Evolutionary conservation across 1,140 invertebrate genomes (phyloP).

Genomic region (Calosoma granatense): DNA sequence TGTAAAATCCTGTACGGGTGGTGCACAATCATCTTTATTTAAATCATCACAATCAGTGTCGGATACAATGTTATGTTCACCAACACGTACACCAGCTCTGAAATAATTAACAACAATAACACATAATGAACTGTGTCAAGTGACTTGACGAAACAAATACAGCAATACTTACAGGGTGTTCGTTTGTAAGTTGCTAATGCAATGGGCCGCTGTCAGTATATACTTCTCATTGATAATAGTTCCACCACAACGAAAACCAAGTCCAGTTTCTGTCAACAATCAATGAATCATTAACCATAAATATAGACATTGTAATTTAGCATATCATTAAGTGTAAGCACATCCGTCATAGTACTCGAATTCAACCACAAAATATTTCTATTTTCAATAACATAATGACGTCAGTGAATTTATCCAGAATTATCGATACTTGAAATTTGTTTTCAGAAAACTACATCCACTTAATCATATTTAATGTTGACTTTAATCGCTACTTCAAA

Average conservation of each 20-base stretch:
- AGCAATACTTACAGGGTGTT: slow-evolving; percentile 33
- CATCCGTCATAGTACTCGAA: background rate
- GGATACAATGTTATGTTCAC: slow-evolving; percentile 47
- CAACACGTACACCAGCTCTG: slow-evolving; percentile 45
- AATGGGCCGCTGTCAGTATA: slow-evolving; percentile 61
- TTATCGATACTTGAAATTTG: too few species aligned
- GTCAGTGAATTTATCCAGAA: background rate
- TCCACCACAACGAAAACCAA: slow-evolving; percentile 51
- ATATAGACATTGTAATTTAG: slow-evolving; percentile 5
- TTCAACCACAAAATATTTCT: background rate
- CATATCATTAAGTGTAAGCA: background rate
- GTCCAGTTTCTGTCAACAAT: slow-evolving; percentile 30
- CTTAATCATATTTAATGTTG: too few species aligned
- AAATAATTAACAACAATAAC: slow-evolving; percentile 14
- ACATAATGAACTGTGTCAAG: too few species aligned
- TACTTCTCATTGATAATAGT: slow-evolving; percentile 52
- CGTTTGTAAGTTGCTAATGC: slow-evolving; percentile 38
- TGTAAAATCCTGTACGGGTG: slow-evolving; percentile 44
- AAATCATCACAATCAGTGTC: slow-evolving; percentile 47
- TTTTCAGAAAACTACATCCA: too few species aligned
- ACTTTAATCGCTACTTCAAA: too few species aligned
- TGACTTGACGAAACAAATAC: too few species aligned
- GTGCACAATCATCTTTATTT: slow-evolving; percentile 38
- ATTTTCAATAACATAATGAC: background rate
- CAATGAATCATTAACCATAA: too few species aligned